Conservation (phyloP, 2,113 vertebrate genomes). For the Chrysemys picta region DNA sequence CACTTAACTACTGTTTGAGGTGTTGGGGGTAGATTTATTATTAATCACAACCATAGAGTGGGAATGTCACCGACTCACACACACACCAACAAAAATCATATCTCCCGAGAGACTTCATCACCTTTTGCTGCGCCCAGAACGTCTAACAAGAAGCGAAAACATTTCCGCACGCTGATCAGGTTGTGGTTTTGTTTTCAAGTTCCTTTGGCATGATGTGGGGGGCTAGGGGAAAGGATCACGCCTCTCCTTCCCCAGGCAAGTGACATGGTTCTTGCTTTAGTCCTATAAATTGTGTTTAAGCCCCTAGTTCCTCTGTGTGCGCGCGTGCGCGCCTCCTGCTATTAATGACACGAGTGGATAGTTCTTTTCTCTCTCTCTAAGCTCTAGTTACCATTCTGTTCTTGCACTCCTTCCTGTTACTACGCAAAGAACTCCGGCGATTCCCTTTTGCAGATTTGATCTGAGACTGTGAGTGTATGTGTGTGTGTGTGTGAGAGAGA, state of each 20-base stretch:
- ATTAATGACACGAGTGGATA: neutral
- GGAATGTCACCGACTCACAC: neutral
- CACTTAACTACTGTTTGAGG: neutral
- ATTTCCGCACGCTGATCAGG: neutral
- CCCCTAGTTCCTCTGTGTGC: neutral
- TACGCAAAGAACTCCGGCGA: conserved; percentile 37
- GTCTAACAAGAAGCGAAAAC: neutral
- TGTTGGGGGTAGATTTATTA: neutral
- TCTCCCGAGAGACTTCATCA: conserved; percentile 42
- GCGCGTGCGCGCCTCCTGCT: neutral
- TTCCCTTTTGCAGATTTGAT: conserved; percentile 46
- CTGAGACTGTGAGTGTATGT: neutral
- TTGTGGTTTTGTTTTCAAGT: neutral
- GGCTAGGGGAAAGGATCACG: neutral
- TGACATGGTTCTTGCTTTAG: neutral
- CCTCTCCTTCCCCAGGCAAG: neutral
- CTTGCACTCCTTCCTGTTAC: conserved; percentile 42
- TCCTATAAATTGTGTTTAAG: neutral
- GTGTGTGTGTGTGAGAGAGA: neutral
- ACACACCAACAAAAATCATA: neutral
- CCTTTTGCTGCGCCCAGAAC: neutral
- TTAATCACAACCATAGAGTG: neutral
- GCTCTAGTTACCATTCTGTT: neutral
- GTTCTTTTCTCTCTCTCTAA: neutral
- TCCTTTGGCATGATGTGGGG: neutral